Conservation (phyloP, 23 tunicate species). For the Phallusia fumigata region DNA sequence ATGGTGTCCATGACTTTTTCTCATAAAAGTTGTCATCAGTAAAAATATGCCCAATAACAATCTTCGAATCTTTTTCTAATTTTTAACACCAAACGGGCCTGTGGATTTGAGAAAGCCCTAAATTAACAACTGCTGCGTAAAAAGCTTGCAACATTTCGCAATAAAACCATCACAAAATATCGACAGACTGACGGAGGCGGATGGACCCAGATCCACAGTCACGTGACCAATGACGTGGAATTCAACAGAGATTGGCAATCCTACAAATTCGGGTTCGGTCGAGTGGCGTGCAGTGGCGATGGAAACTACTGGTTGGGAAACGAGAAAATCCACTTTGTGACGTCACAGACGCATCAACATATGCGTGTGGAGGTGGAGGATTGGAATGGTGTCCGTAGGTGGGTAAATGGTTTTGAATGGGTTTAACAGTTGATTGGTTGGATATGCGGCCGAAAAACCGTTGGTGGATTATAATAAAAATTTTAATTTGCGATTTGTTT, state of each 20-base stretch:
- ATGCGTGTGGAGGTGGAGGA: constrained; percentile 50
- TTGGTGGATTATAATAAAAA: too few relatives aligned
- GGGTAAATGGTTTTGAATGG: too few relatives aligned
- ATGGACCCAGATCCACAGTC: constrained; percentile 59
- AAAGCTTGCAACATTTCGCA: too few relatives aligned
- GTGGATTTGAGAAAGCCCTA: too few relatives aligned
- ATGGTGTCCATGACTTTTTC: too few relatives aligned
- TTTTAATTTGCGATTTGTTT: too few relatives aligned
- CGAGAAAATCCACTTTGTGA: constrained; percentile 36
- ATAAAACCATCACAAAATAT: neutral
- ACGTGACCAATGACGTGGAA: constrained; percentile 41
- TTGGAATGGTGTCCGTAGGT: constrained; percentile 44
- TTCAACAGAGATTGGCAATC: constrained; percentile 54
- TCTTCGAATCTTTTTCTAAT: too few relatives aligned
- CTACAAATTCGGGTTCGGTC: constrained; percentile 52
- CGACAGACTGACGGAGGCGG: constrained; percentile 60
- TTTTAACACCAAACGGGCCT: too few relatives aligned
- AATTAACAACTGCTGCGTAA: too few relatives aligned
- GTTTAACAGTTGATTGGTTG: neutral
- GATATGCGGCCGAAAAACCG: too few relatives aligned
- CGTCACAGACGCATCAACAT: constrained; percentile 30
- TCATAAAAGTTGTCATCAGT: too few relatives aligned
- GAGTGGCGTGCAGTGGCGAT: constrained; percentile 33
- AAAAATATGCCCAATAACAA: too few relatives aligned
- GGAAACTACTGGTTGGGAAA: constrained; percentile 62